Percentiles rank a stretch among this genome's conserved stretches.
Conservation (phyloP, 2,797 vertebrate genomes). For the Psittacula echo region DNA sequence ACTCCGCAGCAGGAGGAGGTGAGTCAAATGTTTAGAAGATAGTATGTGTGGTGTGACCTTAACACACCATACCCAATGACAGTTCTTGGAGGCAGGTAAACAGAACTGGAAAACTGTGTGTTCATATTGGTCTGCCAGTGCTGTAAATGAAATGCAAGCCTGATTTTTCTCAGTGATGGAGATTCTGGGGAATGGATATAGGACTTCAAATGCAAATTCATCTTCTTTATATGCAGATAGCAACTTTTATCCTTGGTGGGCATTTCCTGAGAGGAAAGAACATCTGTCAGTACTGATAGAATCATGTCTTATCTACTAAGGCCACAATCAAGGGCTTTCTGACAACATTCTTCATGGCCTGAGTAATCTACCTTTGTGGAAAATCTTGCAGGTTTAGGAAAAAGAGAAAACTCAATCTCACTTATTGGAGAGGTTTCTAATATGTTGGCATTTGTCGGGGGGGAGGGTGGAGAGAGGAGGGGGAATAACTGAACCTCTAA, state of each 20-base stretch:
- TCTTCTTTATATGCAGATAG: not conserved
- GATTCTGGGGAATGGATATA: not conserved
- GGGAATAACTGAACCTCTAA: not conserved
- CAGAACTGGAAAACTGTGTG: not conserved
- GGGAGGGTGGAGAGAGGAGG: no score
- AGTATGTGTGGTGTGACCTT: not conserved
- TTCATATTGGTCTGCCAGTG: fast-evolving
- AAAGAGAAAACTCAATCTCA: not conserved
- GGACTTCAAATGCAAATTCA: constrained; percentile 8
- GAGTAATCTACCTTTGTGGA: not conserved
- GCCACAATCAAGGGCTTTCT: not conserved
- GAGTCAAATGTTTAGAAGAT: not conserved
- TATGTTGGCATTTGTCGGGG: not conserved
- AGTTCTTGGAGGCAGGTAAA: not conserved
- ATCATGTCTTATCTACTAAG: constrained; percentile 4
- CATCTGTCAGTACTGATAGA: constrained; percentile 9
- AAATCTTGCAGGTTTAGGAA: not conserved
- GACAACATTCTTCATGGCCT: not conserved
- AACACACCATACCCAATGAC: not conserved
- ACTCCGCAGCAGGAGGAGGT: not conserved
- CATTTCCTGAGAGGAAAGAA: constrained; percentile 31
- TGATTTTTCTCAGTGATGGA: not conserved
- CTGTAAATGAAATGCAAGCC: not conserved
- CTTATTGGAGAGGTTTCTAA: not conserved
- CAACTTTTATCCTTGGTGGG: constrained; percentile 22